Conservation (phyloP, 2,888 invertebrate species). For the Diarsia rubi region DNA sequence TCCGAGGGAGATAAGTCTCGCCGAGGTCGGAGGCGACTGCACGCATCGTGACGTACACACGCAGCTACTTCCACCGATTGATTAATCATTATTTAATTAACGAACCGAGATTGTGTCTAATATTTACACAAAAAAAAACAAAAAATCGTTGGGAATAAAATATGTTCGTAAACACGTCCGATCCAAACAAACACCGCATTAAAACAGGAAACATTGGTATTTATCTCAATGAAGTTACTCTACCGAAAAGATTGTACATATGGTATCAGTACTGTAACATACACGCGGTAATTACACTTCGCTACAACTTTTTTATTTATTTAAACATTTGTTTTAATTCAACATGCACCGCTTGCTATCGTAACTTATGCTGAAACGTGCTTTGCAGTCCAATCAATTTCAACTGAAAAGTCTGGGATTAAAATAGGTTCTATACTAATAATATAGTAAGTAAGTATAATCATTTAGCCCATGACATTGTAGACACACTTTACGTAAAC, state of each 20-base stretch:
- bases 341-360: constrained; percentile 26
- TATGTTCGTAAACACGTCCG: constrained; percentile 41
- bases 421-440: background rate
- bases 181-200: constrained; percentile 40
- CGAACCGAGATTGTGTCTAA: constrained; percentile 23
- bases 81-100: constrained; percentile 64
- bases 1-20: constrained; percentile 80
- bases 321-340: constrained; percentile 53
- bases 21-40: constrained; percentile 77
- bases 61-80: constrained; percentile 52
- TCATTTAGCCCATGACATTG: constrained; percentile 46
- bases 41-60: constrained; percentile 64
- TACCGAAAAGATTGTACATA: constrained; percentile 45
- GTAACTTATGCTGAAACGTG: constrained; percentile 33
- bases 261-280: constrained; percentile 36
- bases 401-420: constrained; percentile 12
- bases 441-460: constrained; percentile 5
- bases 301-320: constrained; percentile 50
- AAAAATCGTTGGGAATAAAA: constrained; percentile 31
- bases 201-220: constrained; percentile 35
- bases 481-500: constrained; percentile 48
- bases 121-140: constrained; percentile 26
- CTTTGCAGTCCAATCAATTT: constrained; percentile 20
- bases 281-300: constrained; percentile 47
- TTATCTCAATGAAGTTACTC: constrained; percentile 40